A percentile compares a stretch with the other conserved stretches of the same genome.
Conservation (phyloP, 2,113 vertebrate genomes). For the Corapipo altera region DNA sequence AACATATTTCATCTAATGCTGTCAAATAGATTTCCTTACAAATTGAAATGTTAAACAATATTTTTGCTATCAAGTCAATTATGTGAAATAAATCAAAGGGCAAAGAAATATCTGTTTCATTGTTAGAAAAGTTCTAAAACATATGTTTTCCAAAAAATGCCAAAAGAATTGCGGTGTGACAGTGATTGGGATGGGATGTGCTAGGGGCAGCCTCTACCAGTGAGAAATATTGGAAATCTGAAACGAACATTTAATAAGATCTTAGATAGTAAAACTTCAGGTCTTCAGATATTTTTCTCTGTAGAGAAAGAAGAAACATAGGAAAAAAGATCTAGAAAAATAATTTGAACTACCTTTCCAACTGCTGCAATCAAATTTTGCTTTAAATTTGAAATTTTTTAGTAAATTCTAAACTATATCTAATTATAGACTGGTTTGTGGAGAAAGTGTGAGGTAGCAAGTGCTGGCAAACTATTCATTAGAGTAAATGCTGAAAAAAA, state of each 20-base stretch:
- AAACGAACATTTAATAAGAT: background rate
- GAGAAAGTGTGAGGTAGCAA: background rate
- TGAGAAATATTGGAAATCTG: background rate
- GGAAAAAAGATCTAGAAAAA: background rate
- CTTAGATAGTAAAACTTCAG: background rate
- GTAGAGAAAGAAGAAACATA: background rate
- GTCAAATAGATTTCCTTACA: background rate
- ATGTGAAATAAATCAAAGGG: background rate
- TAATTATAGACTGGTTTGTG: background rate
- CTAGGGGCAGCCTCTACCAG: background rate
- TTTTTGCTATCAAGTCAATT: background rate
- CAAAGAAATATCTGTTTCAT: background rate
- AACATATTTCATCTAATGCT: background rate
- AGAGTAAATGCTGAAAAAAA: background rate
- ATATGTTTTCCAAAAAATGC: background rate
- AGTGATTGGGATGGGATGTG: background rate
- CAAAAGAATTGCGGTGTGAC: background rate
- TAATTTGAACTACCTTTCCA: background rate
- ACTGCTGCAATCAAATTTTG: background rate
- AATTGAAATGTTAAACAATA: background rate
- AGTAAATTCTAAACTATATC: background rate
- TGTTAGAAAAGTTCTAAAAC: background rate
- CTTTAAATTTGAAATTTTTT: background rate
- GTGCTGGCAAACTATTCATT: background rate
- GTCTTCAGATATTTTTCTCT: background rate